phyloP scores from a whole-genome alignment of 2,113 vertebrate genomes.

The Psilopsiagon aymara region DNA sequence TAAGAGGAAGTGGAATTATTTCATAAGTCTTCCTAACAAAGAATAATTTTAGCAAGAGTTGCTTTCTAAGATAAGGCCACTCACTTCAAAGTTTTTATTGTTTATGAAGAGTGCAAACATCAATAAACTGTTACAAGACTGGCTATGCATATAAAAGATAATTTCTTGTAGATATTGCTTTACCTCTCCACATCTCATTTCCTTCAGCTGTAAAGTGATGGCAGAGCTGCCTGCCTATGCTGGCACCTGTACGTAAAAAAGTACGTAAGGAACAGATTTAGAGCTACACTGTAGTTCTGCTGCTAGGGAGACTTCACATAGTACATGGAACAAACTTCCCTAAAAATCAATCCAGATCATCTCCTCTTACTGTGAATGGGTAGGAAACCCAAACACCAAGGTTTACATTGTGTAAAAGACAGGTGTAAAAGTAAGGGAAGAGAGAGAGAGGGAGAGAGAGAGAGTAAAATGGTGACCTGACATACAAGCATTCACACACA shows the following conservation, averaged over 20 bases:
- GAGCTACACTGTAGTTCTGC: neutral
- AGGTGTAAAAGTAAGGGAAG: neutral
- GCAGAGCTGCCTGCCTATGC: neutral
- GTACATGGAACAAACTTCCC: neutral
- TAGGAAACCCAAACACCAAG: neutral
- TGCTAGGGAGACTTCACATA: neutral
- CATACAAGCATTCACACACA: neutral
- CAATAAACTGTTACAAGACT: neutral
- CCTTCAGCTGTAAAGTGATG: neutral
- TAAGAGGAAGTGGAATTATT: slow-evolving; percentile 17
- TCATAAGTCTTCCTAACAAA: slow-evolving; percentile 10
- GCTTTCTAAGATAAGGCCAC: slow-evolving; percentile 19
- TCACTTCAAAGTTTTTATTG: slow-evolving; percentile 6
- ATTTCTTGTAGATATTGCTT: neutral
- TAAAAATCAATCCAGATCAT: neutral
- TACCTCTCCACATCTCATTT: neutral
- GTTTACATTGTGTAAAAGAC: neutral
- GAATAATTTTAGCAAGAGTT: neutral
- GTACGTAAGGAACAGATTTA: slow-evolving; percentile 29
- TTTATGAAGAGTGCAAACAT: slow-evolving; percentile 16
- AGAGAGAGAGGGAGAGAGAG: neutral
- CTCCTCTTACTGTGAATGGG: neutral
- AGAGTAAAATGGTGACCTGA: neutral
- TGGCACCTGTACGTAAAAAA: slow-evolving; percentile 15
- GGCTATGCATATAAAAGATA: neutral